Evolutionary conservation across 1,140 invertebrate genomes (phyloP).

Genomic region (Drosophila obscura): DNA sequence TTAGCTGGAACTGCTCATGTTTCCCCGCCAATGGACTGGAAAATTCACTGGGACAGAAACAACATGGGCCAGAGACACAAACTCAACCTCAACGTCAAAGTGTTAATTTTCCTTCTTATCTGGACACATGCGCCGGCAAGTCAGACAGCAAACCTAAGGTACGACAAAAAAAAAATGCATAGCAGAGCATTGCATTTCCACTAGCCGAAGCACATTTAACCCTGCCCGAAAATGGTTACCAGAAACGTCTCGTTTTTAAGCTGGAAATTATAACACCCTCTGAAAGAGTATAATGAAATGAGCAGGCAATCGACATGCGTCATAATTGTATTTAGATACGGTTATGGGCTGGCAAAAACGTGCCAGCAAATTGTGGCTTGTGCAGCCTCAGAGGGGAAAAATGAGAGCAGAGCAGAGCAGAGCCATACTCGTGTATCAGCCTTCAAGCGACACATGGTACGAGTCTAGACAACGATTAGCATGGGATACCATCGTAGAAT

Average conservation of each 20-base stretch:
- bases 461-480: slow-evolving; percentile 29
- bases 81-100: slow-evolving; percentile 30
- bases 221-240: too few species aligned
- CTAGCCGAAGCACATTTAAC: too few species aligned
- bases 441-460: slow-evolving; percentile 21
- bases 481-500: neutral
- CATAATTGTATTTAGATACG: slow-evolving; percentile 59
- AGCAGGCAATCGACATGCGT: slow-evolving; percentile 47
- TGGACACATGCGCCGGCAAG: slow-evolving; percentile 48
- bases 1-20: slow-evolving; percentile 26
- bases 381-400: too few species aligned
- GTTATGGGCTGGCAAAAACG: slow-evolving; percentile 32
- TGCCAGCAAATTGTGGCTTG: slow-evolving; percentile 21
- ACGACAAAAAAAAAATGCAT: slow-evolving; percentile 18
- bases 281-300: slow-evolving; percentile 15
- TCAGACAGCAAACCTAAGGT: slow-evolving; percentile 11
- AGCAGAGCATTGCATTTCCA: too few species aligned
- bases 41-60: slow-evolving; percentile 15
- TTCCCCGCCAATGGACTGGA: slow-evolving; percentile 15
- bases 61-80: slow-evolving; percentile 1
- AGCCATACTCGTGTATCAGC: neutral
- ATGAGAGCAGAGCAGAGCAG: neutral
- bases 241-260: too few species aligned
- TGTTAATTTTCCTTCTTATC: slow-evolving; percentile 72
- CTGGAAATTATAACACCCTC: slow-evolving; percentile 1